Percentiles rank a stretch among this genome's conserved stretches.
phyloP scores from a whole-genome alignment of 2,113 vertebrate genomes.

The Petromus typicus region DNA sequence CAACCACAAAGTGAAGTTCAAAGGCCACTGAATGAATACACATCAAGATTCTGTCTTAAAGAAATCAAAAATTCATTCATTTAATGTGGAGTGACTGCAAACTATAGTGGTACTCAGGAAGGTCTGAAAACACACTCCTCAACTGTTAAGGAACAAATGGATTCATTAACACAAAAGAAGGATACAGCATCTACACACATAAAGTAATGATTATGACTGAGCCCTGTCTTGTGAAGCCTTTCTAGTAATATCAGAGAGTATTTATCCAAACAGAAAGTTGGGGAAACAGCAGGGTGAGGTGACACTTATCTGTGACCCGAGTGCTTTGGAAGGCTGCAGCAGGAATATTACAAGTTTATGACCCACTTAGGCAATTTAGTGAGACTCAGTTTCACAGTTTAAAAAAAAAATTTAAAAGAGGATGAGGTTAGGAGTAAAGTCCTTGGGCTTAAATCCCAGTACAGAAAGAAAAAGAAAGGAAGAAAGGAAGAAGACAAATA shows the following conservation, averaged over 20 bases:
- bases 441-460: not conserved
- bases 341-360: not conserved
- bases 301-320: not conserved
- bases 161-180: slow-evolving; percentile 5
- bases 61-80: slow-evolving; percentile 10
- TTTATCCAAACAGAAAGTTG: slow-evolving; percentile 14
- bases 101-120: not conserved
- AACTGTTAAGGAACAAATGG: not conserved
- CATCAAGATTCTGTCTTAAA: not conserved
- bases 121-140: not conserved
- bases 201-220: not conserved
- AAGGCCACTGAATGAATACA: not conserved
- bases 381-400: not conserved
- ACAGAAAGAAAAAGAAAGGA: not conserved
- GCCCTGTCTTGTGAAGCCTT: not conserved
- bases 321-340: not conserved
- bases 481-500: not conserved
- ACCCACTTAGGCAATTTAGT: not conserved
- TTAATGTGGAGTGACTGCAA: slow-evolving; percentile 1
- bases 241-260: not conserved
- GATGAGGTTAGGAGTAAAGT: not conserved
- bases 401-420: not conserved
- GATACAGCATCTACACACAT: not conserved
- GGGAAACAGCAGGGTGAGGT: not conserved
- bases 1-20: not conserved